A percentile compares a stretch with the other conserved stretches of the same genome.
Evolutionary conservation across 2,888 invertebrate genomes (phyloP).

Genomic region (Monochamus alternatus): DNA sequence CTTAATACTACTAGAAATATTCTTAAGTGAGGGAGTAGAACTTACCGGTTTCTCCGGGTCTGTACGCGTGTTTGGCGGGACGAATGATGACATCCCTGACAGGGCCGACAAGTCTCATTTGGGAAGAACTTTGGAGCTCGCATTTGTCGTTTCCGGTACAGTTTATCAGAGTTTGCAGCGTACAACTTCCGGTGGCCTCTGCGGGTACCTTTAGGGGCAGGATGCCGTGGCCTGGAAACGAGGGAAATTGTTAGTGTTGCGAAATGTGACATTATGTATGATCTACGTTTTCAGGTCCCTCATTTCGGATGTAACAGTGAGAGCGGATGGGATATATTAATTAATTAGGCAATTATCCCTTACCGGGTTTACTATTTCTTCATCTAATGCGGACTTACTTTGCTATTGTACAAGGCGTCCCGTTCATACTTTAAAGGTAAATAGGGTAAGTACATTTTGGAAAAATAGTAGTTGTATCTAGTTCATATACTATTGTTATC

Average conservation of each 20-base stretch:
- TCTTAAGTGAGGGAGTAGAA: slow-evolving; percentile 36
- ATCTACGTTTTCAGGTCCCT: slow-evolving; percentile 23
- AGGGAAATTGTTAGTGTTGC: slow-evolving; percentile 33
- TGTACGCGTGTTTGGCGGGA: slow-evolving; percentile 76
- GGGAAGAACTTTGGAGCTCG: slow-evolving; percentile 75
- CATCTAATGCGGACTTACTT: not conserved
- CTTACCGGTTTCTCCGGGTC: slow-evolving; percentile 78
- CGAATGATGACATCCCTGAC: slow-evolving; percentile 79
- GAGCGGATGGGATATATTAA: not conserved
- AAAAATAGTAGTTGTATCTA: too few species aligned
- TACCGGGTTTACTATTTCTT: slow-evolving; percentile 9
- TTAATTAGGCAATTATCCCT: slow-evolving; percentile 22
- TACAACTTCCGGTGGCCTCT: slow-evolving; percentile 75
- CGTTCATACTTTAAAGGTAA: too few species aligned
- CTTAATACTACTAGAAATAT: too few species aligned
- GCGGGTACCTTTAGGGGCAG: slow-evolving; percentile 76
- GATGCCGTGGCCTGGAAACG: slow-evolving; percentile 77
- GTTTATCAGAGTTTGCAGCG: slow-evolving; percentile 77
- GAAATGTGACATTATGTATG: slow-evolving; percentile 27
- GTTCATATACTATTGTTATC: too few species aligned
- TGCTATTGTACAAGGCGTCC: not conserved
- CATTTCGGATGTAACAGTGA: slow-evolving; percentile 17
- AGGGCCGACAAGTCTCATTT: slow-evolving; percentile 77
- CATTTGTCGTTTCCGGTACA: slow-evolving; percentile 74
- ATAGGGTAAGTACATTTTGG: too few species aligned